phyloP scores from a whole-genome alignment of 2,797 vertebrate genomes.

The Gobionotothen gibberifrons region DNA sequence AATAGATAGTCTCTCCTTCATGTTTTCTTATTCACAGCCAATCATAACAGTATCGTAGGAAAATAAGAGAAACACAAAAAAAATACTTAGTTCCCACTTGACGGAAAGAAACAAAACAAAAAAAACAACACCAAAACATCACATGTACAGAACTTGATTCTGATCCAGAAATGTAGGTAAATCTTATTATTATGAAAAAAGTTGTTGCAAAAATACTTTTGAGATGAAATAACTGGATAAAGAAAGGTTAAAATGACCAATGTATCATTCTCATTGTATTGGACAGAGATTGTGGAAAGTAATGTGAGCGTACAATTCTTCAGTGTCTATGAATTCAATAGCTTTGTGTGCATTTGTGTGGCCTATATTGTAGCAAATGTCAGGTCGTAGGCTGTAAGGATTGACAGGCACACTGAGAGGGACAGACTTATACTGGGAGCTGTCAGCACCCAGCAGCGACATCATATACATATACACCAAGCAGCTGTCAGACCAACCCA shows the following conservation, averaged over 20 bases:
- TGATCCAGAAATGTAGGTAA: not conserved
- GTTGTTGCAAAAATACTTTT: constrained; percentile 23
- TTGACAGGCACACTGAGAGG: constrained; percentile 64
- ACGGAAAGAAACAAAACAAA: too few relatives aligned
- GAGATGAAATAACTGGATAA: not conserved
- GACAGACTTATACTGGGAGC: constrained; percentile 58
- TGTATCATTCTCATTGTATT: not conserved
- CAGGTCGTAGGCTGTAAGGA: constrained; percentile 54
- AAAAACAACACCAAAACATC: too few relatives aligned
- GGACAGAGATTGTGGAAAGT: not conserved
- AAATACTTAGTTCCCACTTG: too few relatives aligned
- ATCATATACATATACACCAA: constrained; percentile 46
- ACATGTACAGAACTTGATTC: too few relatives aligned
- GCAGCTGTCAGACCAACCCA: constrained; percentile 67
- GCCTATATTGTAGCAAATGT: constrained; percentile 46
- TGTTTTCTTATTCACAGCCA: too few relatives aligned
- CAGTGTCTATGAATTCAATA: not conserved
- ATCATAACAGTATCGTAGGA: too few relatives aligned
- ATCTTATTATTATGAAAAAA: constrained; percentile 11
- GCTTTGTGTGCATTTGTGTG: constrained; percentile 1
- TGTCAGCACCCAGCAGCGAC: constrained; percentile 65
- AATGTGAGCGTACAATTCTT: not conserved
- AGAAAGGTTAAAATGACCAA: not conserved
- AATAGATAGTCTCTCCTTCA: too few relatives aligned
- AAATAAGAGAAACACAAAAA: too few relatives aligned